Base-by-base conservation (phyloP, 2,113 vertebrate genomes). In the Gambusia affinis region DNA sequence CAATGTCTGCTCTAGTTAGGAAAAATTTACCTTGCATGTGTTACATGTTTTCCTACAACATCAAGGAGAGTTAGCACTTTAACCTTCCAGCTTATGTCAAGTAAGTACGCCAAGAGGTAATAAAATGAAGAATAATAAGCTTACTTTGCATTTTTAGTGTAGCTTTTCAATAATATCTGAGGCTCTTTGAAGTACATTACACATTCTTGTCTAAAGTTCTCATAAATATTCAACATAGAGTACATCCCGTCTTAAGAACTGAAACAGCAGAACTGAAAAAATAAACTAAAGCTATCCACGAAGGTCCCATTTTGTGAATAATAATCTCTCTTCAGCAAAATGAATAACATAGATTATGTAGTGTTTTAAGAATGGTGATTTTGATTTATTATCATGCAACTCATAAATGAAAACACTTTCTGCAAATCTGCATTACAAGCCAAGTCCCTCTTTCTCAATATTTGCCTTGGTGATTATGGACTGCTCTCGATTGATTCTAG, bases 401-500 rank as follows among this genome's bases (percentile, higher is more conserved):
- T 35, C 80, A 87, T 87, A 90, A 71, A 65, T 87, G 83, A 75
- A 81, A 89, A 73, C 70, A 81, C 67, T 85, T 89, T 80, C 63
- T 12, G 67, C 24, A 66, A 76, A 78, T 81, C 75, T 61, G 73
- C 84, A 92, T 92, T 92, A 85, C 77, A 74, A 57, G 37, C 64
- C 33, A 79, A 85, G 86, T 90, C 70, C 47, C 22, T 76, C 33
- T 74, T 78, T 76, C 39, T 60, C 51, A 54, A 57, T 78, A 79
- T 78, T 67, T 70, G n/a, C 65, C 64, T 70, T 14, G 61, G 61
- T 81, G 51, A 66, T 64, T 67, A 88, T 72, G 72, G 68, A 77
- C 68, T 57, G 44, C 28, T 61, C 27, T 33, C 19, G 51, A 60
- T 33, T 80, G 77, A 72, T 76, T 82, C 75, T 66, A 44, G 33